Evolutionary conservation across 2,888 invertebrate genomes (phyloP), one percentile per base, ranked within the genome.

Genomic region (Oscheius sp.): DNA sequence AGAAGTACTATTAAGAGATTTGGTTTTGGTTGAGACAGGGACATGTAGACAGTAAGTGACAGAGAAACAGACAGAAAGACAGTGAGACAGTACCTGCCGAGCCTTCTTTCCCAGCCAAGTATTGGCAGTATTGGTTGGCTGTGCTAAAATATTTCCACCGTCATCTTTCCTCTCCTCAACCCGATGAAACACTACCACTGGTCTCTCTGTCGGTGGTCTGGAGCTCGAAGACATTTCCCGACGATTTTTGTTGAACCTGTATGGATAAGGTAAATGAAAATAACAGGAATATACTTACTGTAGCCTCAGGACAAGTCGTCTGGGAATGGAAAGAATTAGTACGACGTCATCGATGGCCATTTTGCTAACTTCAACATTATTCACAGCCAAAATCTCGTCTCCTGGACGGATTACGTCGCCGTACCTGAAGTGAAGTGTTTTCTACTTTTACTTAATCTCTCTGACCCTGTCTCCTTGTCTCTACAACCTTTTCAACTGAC

Each of bases 341-440:
- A 99, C 99, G 80, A 99, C 99, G 90, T 99, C 99, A 90, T 99
- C 98, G 88, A 99, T 92, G 84, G 96, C 95, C 96, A 98, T 98
- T 88, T 94, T 93, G 81, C 96, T 94, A 84, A 99, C 98, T 76
- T 83, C 96, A 83, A 99, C 98, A 89, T 96, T 92, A 91, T 99
- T 99, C 75, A 99, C 97, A 51, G 96, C 96, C 86, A 99, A 92
- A 89, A 99, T 97, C 92, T 99, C 98, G 91, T 99, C 98, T 60
- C 97, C 97, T 68, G 98, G 96, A 92, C 94, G 89, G 92, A 95
- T 94, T 80, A 99, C 92, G 90, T 97, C 96, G 73, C 97, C 96
- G 89, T 96, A 96, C 91, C 96, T 84, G 50, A n/a, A 76, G 53
- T 53, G 9, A 42, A 42, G 7, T 42, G 42, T 7, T 42, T 42